Evolutionary conservation across 2,888 invertebrate species (phyloP), one percentile per base, ranked within the genome.

Genomic region (Anticlea derivata): DNA sequence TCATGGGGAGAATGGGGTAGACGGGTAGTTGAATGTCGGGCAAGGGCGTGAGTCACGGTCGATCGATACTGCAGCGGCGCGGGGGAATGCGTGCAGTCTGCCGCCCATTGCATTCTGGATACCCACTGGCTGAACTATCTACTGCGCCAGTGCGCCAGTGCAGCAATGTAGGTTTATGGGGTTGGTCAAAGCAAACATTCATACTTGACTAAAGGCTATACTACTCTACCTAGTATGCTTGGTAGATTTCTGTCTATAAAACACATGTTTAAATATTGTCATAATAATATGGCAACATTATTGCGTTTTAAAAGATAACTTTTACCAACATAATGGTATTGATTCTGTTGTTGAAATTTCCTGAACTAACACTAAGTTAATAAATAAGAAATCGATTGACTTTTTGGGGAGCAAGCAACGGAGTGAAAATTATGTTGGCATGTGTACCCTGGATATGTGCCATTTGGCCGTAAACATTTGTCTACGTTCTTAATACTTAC

Each of bases 11-110:
- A 44, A 70, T 70, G 68, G 73, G 77, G 53, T 38, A 53, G 53
- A 52, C 47, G 80, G 75, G 78, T 70, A 74, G 79, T 77, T 83
- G 88, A 86, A 90, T 88, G 85, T 90, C 89, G 89, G 88, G 87
- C 89, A 90, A 90, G 89, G 89, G 89, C 86, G 73, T 85, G 87
- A 89, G 85, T 89, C 89, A 89, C 77, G 86, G 86, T 78, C 83
- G 88, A 86, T 89, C 89, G 82, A 90, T 90, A 90, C 82, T 89
- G 89, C 89, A 89, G 41, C 34, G 54, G 17, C 20, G 27, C 11
- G 8, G 43, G 37, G 20, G 48, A 27, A 44, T 56, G 58, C 61
- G 50, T 52, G 48, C 46, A 53, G 44, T 30, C 53, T 20, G 30
- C 12, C 23, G 29, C 40, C 35, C 34, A 24, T 43, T 48, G 60